These are phyloP conservation scores for Brevimyrus niger DNA, from an alignment of 2,113 vertebrate species.

Conservation along the genomic window DNA sequence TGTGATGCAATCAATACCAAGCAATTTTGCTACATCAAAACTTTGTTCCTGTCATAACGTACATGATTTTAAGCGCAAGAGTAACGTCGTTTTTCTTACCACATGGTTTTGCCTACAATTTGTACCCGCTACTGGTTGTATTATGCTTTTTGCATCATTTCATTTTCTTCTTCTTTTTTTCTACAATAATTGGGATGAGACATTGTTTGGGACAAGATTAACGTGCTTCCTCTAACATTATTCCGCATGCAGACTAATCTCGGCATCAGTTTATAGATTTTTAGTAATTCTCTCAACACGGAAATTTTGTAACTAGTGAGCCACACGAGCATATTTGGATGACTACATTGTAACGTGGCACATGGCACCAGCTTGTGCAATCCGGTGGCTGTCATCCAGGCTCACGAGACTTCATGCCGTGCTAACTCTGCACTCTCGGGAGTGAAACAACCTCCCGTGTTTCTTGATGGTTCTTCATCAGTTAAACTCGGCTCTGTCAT, in stretches of 20 bases:
- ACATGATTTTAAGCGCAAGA: neutral
- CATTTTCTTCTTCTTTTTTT: neutral
- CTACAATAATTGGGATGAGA: neutral
- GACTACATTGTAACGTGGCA: neutral
- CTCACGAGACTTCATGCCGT: neutral
- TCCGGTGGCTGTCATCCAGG: neutral
- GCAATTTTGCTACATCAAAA: neutral
- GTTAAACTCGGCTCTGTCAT: neutral
- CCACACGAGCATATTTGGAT: neutral
- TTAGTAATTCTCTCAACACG: neutral
- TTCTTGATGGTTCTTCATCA: neutral
- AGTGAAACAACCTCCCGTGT: neutral
- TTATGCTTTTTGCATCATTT: neutral
- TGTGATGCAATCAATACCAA: neutral
- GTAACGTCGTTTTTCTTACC: neutral
- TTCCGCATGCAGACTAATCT: neutral
- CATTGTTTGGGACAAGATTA: neutral
- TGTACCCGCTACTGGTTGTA: neutral
- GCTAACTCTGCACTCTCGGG: neutral
- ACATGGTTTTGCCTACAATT: neutral
- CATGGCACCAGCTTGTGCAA: neutral
- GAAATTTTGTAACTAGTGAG: neutral
- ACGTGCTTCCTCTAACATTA: neutral
- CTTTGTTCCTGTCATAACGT: neutral
- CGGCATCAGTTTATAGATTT: neutral